Evolutionary conservation across 1,140 invertebrate genomes (phyloP).

Genomic region (Aphelenchoides fujianensis): DNA sequence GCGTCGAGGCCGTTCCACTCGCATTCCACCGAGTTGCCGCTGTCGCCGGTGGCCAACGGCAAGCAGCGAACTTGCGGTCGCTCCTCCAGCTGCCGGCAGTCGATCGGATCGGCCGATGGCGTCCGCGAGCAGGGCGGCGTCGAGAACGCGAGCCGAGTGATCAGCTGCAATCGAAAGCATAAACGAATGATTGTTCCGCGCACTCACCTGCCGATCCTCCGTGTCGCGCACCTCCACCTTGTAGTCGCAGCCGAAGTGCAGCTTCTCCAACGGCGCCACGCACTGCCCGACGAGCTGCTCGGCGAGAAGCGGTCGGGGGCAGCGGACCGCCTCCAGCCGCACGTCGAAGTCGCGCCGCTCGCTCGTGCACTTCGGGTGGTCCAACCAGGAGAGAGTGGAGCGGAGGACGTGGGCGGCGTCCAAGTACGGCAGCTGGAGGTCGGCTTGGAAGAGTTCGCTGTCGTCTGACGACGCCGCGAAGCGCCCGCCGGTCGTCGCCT

Average conservation of each 20-base stretch:
- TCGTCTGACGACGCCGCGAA: slow-evolving; percentile 6
- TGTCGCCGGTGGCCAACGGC: neutral
- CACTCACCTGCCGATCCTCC: slow-evolving; percentile 1
- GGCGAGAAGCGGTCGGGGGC: slow-evolving; percentile 27
- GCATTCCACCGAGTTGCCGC: slow-evolving; percentile 3
- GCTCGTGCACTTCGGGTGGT: slow-evolving; percentile 31
- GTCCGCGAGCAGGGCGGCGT: slow-evolving; percentile 30
- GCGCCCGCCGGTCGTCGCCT: neutral
- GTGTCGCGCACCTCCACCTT: slow-evolving; percentile 36
- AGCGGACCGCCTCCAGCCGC: slow-evolving; percentile 27
- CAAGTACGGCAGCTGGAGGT: slow-evolving; percentile 29
- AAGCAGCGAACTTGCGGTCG: neutral
- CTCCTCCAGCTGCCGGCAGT: slow-evolving; percentile 9
- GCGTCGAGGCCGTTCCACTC: slow-evolving; percentile 1
- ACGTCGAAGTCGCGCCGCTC: slow-evolving; percentile 32
- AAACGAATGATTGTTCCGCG: neutral
- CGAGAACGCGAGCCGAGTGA: slow-evolving; percentile 33
- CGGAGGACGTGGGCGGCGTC: slow-evolving; percentile 10
- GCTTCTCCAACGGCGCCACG: slow-evolving; percentile 36
- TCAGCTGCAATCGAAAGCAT: slow-evolving; percentile 22
- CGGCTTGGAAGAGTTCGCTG: slow-evolving; percentile 20
- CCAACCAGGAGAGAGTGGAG: slow-evolving; percentile 41
- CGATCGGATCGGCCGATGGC: slow-evolving; percentile 20
- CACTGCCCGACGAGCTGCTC: slow-evolving; percentile 37
- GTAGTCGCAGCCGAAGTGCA: slow-evolving; percentile 44